Evolutionary conservation across 1,140 invertebrate species (phyloP).

Genomic region (Mamestra configurata): DNA sequence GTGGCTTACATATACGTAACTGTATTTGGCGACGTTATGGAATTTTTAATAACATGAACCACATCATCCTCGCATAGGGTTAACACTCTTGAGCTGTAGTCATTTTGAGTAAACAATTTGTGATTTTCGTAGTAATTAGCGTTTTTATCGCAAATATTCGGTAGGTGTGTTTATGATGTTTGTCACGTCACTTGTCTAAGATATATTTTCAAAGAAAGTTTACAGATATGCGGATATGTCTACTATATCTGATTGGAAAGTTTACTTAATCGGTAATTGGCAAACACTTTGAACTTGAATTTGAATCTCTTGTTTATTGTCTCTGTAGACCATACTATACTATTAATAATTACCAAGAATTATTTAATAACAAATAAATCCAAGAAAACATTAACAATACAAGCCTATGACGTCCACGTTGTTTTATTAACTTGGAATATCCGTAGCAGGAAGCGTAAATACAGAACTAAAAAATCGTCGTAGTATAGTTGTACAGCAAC

Average conservation of each 20-base stretch:
- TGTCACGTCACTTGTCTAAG: not conserved
- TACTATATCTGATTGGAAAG: not conserved
- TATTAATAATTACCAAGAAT: not conserved
- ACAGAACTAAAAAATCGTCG: no score
- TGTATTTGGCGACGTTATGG: not conserved
- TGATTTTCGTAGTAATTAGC: no score
- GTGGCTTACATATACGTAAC: not conserved
- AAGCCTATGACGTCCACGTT: not conserved
- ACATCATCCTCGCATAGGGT: no score
- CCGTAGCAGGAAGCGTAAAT: not conserved
- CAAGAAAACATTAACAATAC: slow-evolving; percentile 19
- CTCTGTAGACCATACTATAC: no score
- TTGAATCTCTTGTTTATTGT: not conserved
- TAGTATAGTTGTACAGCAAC: not conserved
- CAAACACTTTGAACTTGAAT: not conserved
- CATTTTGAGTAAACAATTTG: no score
- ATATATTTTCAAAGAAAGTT: not conserved
- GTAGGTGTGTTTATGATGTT: no score
- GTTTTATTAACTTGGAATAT: not conserved
- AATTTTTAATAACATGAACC: slow-evolving; percentile 11
- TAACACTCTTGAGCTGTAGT: no score
- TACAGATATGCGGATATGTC: not conserved
- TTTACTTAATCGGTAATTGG: not conserved
- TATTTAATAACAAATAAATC: not conserved
- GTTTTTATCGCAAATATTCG: not conserved